These are phyloP conservation scores for Trogon melanurus DNA, from an alignment of 2,113 vertebrate genomes.

Conservation along the genomic window DNA sequence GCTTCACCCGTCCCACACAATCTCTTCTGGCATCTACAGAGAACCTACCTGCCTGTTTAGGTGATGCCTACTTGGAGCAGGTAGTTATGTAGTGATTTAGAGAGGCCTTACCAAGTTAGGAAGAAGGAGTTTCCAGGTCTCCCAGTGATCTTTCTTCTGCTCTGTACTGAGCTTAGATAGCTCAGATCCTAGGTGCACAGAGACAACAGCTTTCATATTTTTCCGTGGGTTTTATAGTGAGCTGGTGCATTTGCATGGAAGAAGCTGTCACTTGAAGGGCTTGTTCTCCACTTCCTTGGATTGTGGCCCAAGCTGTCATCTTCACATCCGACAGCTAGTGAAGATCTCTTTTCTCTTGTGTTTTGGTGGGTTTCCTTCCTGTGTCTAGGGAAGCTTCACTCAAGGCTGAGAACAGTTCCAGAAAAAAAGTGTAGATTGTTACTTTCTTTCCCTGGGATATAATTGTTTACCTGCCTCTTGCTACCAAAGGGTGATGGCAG, in stretches of 20 bases:
- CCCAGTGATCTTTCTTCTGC: neutral
- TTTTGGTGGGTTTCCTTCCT: neutral
- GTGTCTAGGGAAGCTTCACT: neutral
- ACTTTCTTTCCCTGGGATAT: neutral
- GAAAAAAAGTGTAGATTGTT: neutral
- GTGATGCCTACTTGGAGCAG: neutral
- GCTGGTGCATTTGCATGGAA: neutral
- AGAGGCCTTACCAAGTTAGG: neutral
- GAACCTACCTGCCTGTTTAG: neutral
- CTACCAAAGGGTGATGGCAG: neutral
- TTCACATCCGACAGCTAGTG: neutral
- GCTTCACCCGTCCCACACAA: neutral
- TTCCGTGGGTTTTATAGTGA: neutral
- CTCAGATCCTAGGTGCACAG: neutral
- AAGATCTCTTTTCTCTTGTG: neutral
- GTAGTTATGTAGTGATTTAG: neutral
- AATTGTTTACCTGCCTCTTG: neutral
- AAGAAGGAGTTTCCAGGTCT: neutral
- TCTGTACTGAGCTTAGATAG: neutral
- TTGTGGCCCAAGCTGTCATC: neutral
- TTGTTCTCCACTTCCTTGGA: neutral
- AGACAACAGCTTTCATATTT: neutral
- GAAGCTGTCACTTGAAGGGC: neutral
- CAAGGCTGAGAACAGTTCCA: neutral
- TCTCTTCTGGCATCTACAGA: neutral